Base-by-base conservation (phyloP, 2,797 vertebrate species). In the Anguilla pacifica region DNA sequence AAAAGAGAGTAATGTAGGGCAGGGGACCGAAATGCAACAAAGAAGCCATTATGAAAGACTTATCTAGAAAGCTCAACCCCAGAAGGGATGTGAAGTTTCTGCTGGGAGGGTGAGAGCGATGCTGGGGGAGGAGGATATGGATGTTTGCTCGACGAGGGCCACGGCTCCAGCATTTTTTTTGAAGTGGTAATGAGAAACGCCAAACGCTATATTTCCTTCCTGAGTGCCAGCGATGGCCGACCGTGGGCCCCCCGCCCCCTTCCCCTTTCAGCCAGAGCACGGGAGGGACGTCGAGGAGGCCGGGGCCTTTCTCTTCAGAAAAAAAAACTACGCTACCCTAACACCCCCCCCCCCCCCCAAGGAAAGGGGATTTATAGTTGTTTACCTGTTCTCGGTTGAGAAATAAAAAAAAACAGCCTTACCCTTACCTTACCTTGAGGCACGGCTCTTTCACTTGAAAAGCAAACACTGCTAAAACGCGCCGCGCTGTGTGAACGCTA, bases 141-240 rank as follows among this genome's bases (percentile, higher is more conserved):
- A 3, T 35, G 70, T 74, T 35, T 31, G 17, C 31, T 10, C 11
- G 49, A 83, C n/a, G 46, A 49, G 19, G 46, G 79, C 19, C 6
- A 0, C 4, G 39, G 46, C 0, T 49, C 43, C 79, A 82, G 79
- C 79, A 28, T n/a, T 51, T 22, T 25, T 46, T 43, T 53, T 53
- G 79, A 82, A 82, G 79, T 51, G 22, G 6, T 81, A 83, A 51
- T 83, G 77, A 83, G 17, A 87, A 35, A 82, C 57, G 79, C 31
- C 64, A 74, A 85, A 64, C 19, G 31, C 22, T 39, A 19, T 61
- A 86, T 49, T 64, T 81, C 74, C 74, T 81, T 61, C 39, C 74
- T 81, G 72, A 61, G 10, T 81, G 53, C 53, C 85, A 86, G 46
- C 19, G 31, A 19, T 57, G 67, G 35, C 53, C 17, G 19, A 35